phyloP scores from a whole-genome alignment of 2,113 vertebrate species.

The Lepus americanus region DNA sequence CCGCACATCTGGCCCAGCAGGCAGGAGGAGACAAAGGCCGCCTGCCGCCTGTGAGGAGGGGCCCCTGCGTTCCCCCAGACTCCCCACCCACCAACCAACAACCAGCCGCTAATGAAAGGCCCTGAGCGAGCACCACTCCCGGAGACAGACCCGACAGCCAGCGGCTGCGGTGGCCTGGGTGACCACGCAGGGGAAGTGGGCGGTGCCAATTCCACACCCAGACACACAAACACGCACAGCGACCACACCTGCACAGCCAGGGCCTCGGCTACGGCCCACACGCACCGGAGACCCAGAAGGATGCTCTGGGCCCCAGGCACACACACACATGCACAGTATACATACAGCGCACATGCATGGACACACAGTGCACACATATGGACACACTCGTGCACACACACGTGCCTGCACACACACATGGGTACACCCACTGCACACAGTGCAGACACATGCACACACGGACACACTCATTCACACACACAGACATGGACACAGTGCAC shows the following conservation, averaged over 20 bases:
- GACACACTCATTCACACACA: background rate
- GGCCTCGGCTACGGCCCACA: background rate
- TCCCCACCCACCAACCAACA: background rate
- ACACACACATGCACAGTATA: too few relatives aligned
- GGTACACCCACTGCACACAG: too few relatives aligned
- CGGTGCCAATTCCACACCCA: constrained; percentile 1
- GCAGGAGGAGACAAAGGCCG: constrained; percentile 68
- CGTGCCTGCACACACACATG: too few relatives aligned
- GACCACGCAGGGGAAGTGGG: constrained; percentile 62
- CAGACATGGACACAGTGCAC: background rate
- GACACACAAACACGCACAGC: constrained; percentile 56
- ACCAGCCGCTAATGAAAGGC: constrained; percentile 62
- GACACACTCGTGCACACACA: too few relatives aligned
- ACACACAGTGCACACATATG: too few relatives aligned
- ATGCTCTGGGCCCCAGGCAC: background rate
- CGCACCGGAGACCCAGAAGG: background rate
- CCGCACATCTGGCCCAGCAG: constrained; percentile 62
- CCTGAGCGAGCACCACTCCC: background rate
- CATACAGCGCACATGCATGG: too few relatives aligned
- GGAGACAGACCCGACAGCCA: background rate
- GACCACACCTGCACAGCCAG: constrained; percentile 11
- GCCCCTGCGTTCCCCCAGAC: background rate
- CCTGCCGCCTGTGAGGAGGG: background rate
- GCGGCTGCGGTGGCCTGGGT: background rate
- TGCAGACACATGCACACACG: too few relatives aligned